Evolutionary conservation across 2,113 vertebrate genomes (phyloP).

Genomic region (Oenanthe melanoleuca): DNA sequence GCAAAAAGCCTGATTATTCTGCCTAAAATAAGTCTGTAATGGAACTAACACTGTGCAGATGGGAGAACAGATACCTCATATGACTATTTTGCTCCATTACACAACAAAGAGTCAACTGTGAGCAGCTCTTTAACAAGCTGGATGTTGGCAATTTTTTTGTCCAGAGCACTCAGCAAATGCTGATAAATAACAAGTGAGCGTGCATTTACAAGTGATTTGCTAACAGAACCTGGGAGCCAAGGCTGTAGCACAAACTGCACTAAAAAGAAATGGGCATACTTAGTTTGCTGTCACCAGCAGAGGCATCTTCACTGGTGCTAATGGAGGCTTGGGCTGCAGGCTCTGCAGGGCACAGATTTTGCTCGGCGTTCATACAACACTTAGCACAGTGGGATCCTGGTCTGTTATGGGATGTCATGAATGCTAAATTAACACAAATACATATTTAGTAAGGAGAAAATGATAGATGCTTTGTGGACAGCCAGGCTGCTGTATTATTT

Average conservation of each 20-base stretch:
- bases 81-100: constrained; percentile 42
- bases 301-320: constrained; percentile 1
- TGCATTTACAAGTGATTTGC: constrained; percentile 15
- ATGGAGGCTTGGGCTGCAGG: constrained; percentile 5
- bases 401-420: constrained; percentile 29
- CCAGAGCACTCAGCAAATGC: neutral
- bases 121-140: constrained; percentile 14
- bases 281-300: constrained; percentile 12
- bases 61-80: constrained; percentile 10
- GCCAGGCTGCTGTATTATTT: constrained; percentile 6
- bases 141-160: constrained; percentile 21
- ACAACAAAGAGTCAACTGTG: constrained; percentile 28
- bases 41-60: constrained; percentile 33
- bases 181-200: constrained; percentile 19
- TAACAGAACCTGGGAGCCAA: neutral
- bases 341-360: constrained; percentile 41
- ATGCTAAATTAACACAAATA: constrained; percentile 49
- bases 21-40: constrained; percentile 23
- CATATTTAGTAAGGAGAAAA: constrained; percentile 49
- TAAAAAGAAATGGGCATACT: constrained; percentile 8
- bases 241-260: neutral
- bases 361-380: neutral
- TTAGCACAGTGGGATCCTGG: constrained; percentile 29
- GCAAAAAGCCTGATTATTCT: constrained; percentile 49
- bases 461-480: constrained; percentile 38